phyloP scores from a whole-genome alignment of 1,140 invertebrate species.

The Drosophila orosa region DNA sequence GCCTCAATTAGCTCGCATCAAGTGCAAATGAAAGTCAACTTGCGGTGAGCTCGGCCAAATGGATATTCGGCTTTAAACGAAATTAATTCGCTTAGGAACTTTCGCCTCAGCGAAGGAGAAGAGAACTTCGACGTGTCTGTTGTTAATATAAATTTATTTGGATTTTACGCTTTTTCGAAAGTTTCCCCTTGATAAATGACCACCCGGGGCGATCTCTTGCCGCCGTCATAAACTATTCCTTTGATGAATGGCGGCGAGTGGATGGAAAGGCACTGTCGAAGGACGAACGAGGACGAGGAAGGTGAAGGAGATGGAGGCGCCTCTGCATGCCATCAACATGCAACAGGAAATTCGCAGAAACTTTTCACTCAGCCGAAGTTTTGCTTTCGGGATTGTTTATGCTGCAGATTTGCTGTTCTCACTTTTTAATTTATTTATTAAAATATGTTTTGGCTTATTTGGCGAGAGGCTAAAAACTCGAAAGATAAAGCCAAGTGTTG shows the following conservation, averaged over 20 bases:
- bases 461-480: neutral
- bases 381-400: conserved; percentile 24
- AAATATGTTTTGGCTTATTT: conserved; percentile 37
- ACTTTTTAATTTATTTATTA: conserved; percentile 50
- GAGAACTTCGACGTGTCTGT: conserved; percentile 21
- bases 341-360: conserved; percentile 54
- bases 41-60: conserved; percentile 17
- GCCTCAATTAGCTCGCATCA: conserved; percentile 60
- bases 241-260: conserved; percentile 26
- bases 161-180: conserved; percentile 37
- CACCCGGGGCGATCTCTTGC: conserved; percentile 37
- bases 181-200: conserved; percentile 38
- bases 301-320: neutral
- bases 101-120: neutral
- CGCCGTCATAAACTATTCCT: conserved; percentile 48
- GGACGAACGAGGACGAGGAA: conserved; percentile 1
- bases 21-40: conserved; percentile 65
- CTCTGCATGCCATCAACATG: conserved; percentile 38
- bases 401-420: conserved; percentile 26
- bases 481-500: conserved; percentile 1
- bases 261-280: conserved; percentile 1
- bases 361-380: conserved; percentile 48
- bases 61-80: conserved; percentile 47
- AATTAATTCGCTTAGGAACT: conserved; percentile 36
- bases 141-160: conserved; percentile 52